A percentile compares a stretch with the other conserved stretches of the same genome.
Evolutionary conservation across 1,140 invertebrate genomes (phyloP).

Genomic region (Ceratina australensis): DNA sequence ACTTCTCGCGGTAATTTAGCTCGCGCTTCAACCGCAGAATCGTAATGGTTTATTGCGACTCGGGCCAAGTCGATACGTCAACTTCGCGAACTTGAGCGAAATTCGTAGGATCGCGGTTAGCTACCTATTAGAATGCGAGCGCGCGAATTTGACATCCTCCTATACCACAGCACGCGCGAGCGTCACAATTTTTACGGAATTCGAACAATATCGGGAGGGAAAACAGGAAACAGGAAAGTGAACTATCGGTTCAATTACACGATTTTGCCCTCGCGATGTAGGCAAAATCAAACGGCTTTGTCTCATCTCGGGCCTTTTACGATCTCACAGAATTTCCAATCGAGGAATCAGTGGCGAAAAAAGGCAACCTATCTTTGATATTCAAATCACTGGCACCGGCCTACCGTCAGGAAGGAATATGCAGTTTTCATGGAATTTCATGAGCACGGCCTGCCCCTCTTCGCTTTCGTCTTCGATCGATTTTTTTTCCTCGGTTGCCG

Average conservation of each 20-base stretch:
- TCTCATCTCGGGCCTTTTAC: background rate
- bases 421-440: slow-evolving; percentile 28
- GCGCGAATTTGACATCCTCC: slow-evolving; percentile 44
- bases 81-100: slow-evolving; percentile 37
- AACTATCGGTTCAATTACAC: background rate
- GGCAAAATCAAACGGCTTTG: slow-evolving; percentile 21
- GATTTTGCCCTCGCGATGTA: too few relatives aligned
- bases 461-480: background rate
- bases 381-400: slow-evolving; percentile 21
- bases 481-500: background rate
- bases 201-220: too few relatives aligned
- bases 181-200: too few relatives aligned
- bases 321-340: background rate
- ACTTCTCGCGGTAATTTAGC: background rate
- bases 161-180: background rate
- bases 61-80: background rate
- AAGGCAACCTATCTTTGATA: slow-evolving; percentile 28
- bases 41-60: background rate
- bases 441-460: background rate
- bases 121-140: slow-evolving; percentile 5
- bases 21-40: background rate
- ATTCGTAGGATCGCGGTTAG: slow-evolving; percentile 32
- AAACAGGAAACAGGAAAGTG: background rate
- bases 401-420: slow-evolving; percentile 22
- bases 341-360: slow-evolving; percentile 11